Conservation (phyloP, 1,140 invertebrate genomes). For the Drosophila sp. region DNA sequence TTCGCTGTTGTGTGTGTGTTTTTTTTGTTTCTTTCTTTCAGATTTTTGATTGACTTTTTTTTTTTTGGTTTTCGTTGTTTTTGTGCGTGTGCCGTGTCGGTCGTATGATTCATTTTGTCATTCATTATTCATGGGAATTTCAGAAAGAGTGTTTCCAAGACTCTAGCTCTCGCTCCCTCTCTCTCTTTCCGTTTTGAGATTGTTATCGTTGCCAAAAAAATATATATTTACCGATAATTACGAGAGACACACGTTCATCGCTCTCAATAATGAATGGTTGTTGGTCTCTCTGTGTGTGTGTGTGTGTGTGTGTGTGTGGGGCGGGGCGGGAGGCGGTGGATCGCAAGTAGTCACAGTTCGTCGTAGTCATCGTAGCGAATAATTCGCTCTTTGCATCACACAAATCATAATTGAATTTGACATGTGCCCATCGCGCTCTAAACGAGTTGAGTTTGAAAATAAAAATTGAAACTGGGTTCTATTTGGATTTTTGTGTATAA, state of each 20-base stretch:
- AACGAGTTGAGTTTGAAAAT: background rate
- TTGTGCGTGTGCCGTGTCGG: background rate
- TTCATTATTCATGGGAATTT: constrained; percentile 46
- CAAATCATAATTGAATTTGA: constrained; percentile 66
- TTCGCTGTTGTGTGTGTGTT: background rate
- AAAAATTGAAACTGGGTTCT: background rate
- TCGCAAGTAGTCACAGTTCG: background rate
- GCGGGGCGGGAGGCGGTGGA: no score
- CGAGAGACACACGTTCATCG: constrained; percentile 17
- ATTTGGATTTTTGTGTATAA: no score
- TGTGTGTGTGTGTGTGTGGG: background rate
- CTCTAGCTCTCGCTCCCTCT: constrained; percentile 11
- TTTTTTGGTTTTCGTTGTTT: constrained; percentile 25
- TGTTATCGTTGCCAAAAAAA: constrained; percentile 35
- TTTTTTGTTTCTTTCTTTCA: background rate
- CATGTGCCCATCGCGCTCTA: constrained; percentile 37
- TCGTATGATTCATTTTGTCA: constrained; percentile 35
- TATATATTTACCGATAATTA: constrained; percentile 47
- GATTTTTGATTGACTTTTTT: constrained; percentile 25
- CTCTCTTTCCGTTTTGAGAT: constrained; percentile 36
- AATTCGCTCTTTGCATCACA: background rate
- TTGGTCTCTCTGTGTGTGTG: no score
- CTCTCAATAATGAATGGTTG: constrained; percentile 10
- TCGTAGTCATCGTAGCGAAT: no score
- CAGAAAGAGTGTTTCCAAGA: constrained; percentile 16